A percentile compares a stretch with the other conserved stretches of the same genome.
Conservation (phyloP, 2,888 invertebrate genomes). For the Buathra laborator region DNA sequence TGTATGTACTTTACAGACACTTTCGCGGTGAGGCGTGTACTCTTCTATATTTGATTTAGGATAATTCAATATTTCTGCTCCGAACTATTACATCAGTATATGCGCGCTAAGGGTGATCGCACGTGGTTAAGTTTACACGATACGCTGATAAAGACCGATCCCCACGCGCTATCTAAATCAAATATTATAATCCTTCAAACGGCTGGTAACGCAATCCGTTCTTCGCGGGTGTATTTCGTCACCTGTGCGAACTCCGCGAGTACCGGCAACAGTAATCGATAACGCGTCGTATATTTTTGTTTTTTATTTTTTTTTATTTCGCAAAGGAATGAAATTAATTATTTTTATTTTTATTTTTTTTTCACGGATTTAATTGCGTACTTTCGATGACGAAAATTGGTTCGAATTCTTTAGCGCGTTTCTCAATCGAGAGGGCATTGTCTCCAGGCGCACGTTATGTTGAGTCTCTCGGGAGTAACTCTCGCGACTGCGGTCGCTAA, state of each 20-base stretch:
- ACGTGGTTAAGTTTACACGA: background rate
- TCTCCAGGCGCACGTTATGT: constrained; percentile 9
- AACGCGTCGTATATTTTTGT: background rate
- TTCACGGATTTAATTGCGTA: background rate
- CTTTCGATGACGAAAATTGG: background rate
- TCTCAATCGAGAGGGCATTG: constrained; percentile 26
- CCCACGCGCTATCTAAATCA: background rate
- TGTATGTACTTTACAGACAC: background rate
- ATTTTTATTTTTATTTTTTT: background rate
- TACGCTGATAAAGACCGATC: background rate
- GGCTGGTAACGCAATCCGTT: background rate
- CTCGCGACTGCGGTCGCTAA: constrained; percentile 43
- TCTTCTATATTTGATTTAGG: background rate
- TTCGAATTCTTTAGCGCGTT: constrained; percentile 21
- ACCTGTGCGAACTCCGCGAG: background rate
- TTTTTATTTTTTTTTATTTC: background rate
- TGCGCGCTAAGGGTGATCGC: background rate
- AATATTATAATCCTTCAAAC: background rate
- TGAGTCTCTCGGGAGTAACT: constrained; percentile 39
- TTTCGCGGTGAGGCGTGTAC: background rate
- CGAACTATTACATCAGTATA: background rate
- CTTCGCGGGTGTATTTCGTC: constrained; percentile 1
- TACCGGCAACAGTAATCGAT: background rate
- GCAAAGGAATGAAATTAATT: background rate
- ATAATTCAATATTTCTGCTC: background rate